Conservation (phyloP, 2,113 vertebrate species). For the Aphelocoma coerulescens region DNA sequence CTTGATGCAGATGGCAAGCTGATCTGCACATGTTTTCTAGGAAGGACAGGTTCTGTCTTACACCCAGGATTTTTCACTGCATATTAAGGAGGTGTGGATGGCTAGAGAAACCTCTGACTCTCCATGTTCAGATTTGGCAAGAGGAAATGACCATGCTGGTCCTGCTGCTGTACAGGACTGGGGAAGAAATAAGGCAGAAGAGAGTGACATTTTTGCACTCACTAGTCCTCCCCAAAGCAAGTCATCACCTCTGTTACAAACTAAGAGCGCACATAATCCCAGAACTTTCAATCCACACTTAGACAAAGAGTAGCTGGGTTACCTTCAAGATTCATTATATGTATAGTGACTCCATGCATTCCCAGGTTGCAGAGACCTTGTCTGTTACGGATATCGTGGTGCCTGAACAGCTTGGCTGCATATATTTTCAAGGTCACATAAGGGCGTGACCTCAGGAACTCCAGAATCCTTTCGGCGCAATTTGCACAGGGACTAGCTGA, state of each 20-base stretch:
- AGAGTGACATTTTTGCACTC: background rate
- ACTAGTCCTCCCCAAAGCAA: background rate
- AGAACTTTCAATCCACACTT: background rate
- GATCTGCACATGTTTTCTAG: background rate
- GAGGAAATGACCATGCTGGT: background rate
- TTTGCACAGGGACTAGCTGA: slow-evolving; percentile 61
- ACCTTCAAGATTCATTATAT: slow-evolving; percentile 53
- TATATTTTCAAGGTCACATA: slow-evolving; percentile 49
- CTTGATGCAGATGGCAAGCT: background rate
- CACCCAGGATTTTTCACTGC: background rate
- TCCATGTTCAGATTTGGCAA: background rate
- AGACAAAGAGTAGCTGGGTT: background rate
- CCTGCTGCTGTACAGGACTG: background rate
- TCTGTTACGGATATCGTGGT: background rate
- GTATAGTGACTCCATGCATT: background rate
- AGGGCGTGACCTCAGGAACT: slow-evolving; percentile 32
- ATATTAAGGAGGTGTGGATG: background rate
- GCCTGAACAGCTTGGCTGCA: slow-evolving; percentile 27
- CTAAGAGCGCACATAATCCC: background rate
- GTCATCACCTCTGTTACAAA: background rate
- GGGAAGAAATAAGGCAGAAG: background rate
- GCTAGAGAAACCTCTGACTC: background rate
- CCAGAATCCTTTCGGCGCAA: slow-evolving; percentile 21
- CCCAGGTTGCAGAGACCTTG: slow-evolving; percentile 39
- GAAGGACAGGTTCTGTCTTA: background rate